phyloP scores from a whole-genome alignment of 2,888 invertebrate species.

The Drosophila mimetica region DNA sequence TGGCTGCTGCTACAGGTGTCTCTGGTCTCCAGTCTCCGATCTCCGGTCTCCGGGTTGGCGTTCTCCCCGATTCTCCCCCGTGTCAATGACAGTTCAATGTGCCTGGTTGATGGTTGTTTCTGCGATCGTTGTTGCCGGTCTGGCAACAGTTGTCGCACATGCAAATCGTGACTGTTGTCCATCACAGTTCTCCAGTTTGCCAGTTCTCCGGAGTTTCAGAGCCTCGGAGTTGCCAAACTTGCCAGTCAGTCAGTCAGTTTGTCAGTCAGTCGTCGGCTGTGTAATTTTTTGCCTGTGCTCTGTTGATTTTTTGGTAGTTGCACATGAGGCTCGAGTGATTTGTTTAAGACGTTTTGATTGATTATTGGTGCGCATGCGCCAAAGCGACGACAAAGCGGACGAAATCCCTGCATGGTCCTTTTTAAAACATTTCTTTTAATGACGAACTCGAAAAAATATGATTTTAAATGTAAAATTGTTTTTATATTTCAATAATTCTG shows the following conservation, averaged over 20 bases:
- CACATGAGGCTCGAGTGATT: constrained; percentile 72
- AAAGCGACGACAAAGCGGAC: constrained; percentile 65
- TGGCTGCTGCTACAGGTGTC: constrained; percentile 65
- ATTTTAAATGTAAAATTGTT: not conserved
- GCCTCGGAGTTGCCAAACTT: constrained; percentile 65
- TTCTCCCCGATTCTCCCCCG: constrained; percentile 55
- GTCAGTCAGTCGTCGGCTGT: constrained; percentile 38
- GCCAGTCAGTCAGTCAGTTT: constrained; percentile 60
- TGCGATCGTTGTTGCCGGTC: constrained; percentile 41
- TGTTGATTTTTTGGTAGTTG: constrained; percentile 64
- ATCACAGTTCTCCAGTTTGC: constrained; percentile 62
- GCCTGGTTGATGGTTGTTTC: constrained; percentile 67
- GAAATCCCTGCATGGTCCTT: not conserved
- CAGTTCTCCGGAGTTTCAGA: constrained; percentile 40
- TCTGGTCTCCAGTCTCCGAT: constrained; percentile 42
- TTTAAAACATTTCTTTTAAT: not conserved
- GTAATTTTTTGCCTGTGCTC: constrained; percentile 33
- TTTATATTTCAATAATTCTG: not conserved
- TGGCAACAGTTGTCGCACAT: constrained; percentile 79
- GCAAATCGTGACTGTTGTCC: constrained; percentile 81
- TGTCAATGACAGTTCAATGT: constrained; percentile 83
- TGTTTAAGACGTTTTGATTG: constrained; percentile 80
- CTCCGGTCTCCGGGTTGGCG: constrained; percentile 26
- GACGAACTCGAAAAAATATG: not conserved
- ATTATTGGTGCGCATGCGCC: constrained; percentile 71